Evolutionary conservation across 2,888 invertebrate genomes (phyloP), one percentile per base, ranked within the genome.

Genomic region (Lasiommata megera): DNA sequence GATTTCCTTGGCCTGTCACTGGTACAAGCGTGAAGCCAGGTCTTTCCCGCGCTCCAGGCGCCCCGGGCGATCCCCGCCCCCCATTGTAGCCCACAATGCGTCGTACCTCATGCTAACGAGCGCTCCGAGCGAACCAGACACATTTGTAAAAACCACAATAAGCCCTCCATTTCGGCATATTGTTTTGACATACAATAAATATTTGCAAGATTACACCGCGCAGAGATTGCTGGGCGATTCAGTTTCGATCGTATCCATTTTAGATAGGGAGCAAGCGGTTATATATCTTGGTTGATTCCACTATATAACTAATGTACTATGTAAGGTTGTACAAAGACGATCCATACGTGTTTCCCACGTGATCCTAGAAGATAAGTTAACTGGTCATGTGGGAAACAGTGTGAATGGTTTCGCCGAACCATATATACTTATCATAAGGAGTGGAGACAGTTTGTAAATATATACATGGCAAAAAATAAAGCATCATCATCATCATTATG

Each of bases 111-210:
- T 81, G 76, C 89, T 90, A 90, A 90, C 90, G 88, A 90, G 89
- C 88, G 78, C 89, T 86, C 74, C 78, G 66, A 88, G 88, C 89
- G 69, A 78, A 80, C 74, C 88, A 85, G 86, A 71, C 88, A 78
- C 89, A 89, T 90, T 90, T 90, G 89, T 90, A 89, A 88, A 88
- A 89, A 87, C 81, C 76, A 82, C 84, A 88, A 88, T 86, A 87
- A 85, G 87, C 84, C 81, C 81, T 82, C 79, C 85, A 83, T 89
- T 89, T 89, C 84, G 90, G 88, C 88, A 88, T 90, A 90, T 90
- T 88, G 88, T 89, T 89, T 90, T 89, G 90, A 89, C 90, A 88
- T 89, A 89, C 84, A 89, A 90, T 90, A 90, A 90, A 90, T 90
- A 89, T 89, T 89, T 89, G 88, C 74, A 73, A 83, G 88, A 89